Evolutionary conservation across 2,797 vertebrate genomes (phyloP).

Genomic region (Cirrhinus molitorella): DNA sequence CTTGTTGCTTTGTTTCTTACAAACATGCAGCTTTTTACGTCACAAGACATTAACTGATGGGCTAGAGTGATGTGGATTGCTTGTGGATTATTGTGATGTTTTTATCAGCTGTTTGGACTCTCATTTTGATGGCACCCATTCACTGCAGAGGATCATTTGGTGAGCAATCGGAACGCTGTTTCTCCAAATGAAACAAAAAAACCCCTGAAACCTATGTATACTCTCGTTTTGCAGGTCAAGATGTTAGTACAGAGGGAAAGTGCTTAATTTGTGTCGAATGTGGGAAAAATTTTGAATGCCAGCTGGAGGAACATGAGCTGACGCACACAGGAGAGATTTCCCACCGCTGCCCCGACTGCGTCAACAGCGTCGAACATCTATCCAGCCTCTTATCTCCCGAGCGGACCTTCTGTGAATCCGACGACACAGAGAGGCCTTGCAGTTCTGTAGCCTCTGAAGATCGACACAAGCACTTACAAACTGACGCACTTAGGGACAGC

Average conservation of each 20-base stretch:
- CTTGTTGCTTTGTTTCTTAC: background rate
- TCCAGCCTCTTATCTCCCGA: background rate
- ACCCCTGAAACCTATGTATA: background rate
- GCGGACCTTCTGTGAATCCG: background rate
- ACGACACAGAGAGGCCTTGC: slow-evolving; percentile 5
- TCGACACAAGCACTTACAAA: background rate
- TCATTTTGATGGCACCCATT: background rate
- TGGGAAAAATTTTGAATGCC: slow-evolving; percentile 38
- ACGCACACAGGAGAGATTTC: slow-evolving; percentile 51
- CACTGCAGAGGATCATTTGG: background rate
- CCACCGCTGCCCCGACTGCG: slow-evolving; percentile 46
- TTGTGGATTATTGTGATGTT: background rate
- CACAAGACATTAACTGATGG: no score
- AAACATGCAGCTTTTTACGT: background rate
- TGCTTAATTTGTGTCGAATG: slow-evolving; percentile 47
- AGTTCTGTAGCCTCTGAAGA: background rate
- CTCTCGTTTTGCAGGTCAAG: slow-evolving; percentile 27
- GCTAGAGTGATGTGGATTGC: no score
- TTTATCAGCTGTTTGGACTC: background rate
- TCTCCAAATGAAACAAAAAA: background rate
- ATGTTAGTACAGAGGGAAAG: slow-evolving; percentile 34
- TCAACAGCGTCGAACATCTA: slow-evolving; percentile 1
- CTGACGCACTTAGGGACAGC: background rate
- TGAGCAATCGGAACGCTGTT: background rate
- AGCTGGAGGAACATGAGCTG: slow-evolving; percentile 43